Evolutionary conservation across 2,797 vertebrate genomes (phyloP).

Genomic region (Molossus alvarezi): DNA sequence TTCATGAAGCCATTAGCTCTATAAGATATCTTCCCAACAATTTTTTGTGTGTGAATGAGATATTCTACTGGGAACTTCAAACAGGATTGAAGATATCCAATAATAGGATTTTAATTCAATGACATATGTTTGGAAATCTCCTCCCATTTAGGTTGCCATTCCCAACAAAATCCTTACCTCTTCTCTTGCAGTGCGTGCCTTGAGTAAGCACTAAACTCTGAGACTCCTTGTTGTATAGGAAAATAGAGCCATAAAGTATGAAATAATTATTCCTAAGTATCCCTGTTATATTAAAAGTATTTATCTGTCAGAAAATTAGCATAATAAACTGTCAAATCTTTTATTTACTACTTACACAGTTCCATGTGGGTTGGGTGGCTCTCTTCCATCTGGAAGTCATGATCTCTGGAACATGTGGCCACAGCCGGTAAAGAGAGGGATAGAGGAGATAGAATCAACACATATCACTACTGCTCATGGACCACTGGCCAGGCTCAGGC

Average conservation of each 20-base stretch:
- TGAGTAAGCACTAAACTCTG: not conserved
- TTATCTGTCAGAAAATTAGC: conserved; percentile 32
- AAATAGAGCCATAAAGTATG: not conserved
- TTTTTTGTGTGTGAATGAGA: not conserved
- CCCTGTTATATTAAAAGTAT: not conserved
- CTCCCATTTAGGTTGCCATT: not conserved
- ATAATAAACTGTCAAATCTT: not conserved
- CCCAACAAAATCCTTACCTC: not conserved
- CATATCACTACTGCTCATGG: not conserved
- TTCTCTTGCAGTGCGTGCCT: not conserved
- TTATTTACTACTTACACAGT: conserved; percentile 19
- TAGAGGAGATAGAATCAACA: not conserved
- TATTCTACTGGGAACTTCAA: not conserved
- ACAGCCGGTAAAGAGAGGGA: not conserved
- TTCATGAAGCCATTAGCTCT: not conserved
- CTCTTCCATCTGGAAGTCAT: not conserved
- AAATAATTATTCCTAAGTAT: not conserved
- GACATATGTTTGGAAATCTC: conserved; percentile 6
- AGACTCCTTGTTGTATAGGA: not conserved
- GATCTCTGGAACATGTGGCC: not conserved
- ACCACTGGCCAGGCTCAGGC: not conserved
- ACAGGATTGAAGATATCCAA: not conserved
- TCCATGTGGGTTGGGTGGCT: not conserved
- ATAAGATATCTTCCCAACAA: not conserved
- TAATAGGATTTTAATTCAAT: conserved; percentile 45